phyloP scores from a whole-genome alignment of 2,888 invertebrate species.

The Cotesia congregata region DNA sequence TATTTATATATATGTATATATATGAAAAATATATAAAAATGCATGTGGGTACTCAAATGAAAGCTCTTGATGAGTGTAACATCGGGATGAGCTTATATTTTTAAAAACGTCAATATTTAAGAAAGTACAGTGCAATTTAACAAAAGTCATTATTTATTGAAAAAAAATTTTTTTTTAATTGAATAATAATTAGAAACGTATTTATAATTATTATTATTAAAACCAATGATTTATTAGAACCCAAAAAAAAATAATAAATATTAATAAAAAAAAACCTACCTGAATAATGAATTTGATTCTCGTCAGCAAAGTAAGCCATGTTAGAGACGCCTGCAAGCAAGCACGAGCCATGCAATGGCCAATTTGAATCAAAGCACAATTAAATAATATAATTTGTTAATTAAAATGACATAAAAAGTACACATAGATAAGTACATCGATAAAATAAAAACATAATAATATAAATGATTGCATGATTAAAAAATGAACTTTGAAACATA shows the following conservation, averaged over 20 bases:
- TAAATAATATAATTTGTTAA: conserved; percentile 39
- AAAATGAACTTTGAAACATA: not conserved
- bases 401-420: conserved; percentile 19
- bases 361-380: conserved; percentile 58
- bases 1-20: too few species aligned
- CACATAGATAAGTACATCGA: conserved; percentile 2
- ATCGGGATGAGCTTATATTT: too few species aligned
- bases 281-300: conserved; percentile 78
- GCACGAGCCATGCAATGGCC: conserved; percentile 70
- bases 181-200: too few species aligned
- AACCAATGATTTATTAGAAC: not conserved
- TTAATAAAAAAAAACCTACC: conserved; percentile 60
- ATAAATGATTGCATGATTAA: conserved; percentile 2
- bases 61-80: too few species aligned
- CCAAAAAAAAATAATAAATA: not conserved
- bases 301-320: conserved; percentile 83
- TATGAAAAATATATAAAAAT: too few species aligned
- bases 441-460: not conserved
- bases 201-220: too few species aligned
- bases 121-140: too few species aligned
- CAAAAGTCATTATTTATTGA: too few species aligned
- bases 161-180: too few species aligned
- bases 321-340: conserved; percentile 80
- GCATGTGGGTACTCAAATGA: too few species aligned
- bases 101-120: too few species aligned